A percentile compares a stretch with the other conserved stretches of the same genome.
These are phyloP conservation scores for Anthonomus grandis DNA, from an alignment of 1,140 invertebrate species.

Conservation along the genomic window DNA sequence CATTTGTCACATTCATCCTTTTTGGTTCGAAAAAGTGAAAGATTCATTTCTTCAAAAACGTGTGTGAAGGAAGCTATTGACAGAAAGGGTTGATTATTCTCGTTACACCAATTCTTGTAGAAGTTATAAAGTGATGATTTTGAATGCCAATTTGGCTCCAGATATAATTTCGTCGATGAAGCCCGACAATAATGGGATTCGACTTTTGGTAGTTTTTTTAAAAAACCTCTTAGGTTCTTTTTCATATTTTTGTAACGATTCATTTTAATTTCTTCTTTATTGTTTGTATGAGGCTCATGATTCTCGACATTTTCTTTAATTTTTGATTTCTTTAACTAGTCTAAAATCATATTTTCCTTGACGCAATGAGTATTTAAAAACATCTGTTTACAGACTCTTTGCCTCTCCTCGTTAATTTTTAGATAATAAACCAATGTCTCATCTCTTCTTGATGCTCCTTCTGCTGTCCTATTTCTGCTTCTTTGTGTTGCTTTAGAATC, in stretches of 20 bases:
- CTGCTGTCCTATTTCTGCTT: not conserved
- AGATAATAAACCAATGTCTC: not conserved
- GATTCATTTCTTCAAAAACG: not conserved
- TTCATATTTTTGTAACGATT: not conserved
- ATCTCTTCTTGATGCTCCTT: not conserved
- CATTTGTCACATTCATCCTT: too few relatives aligned
- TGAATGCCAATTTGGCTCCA: too few relatives aligned
- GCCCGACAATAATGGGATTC: too few relatives aligned
- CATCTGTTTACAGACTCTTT: not conserved
- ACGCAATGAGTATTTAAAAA: not conserved
- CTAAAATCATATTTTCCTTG: not conserved
- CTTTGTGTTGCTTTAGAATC: too few relatives aligned
- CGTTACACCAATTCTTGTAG: too few relatives aligned
- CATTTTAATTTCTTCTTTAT: not conserved
- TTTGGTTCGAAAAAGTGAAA: not conserved
- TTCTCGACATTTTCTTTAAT: too few relatives aligned
- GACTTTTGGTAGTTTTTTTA: not conserved
- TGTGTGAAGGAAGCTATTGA: conserved; percentile 1
- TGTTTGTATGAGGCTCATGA: too few relatives aligned
- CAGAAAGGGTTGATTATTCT: not conserved
- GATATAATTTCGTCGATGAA: not conserved
- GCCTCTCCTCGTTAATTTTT: not conserved
- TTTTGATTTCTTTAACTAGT: not conserved
- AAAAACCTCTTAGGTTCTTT: not conserved
- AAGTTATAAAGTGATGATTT: too few relatives aligned